These are phyloP conservation scores for Rana temporaria DNA, from an alignment of 2,113 vertebrate species.

Conservation along the genomic window DNA sequence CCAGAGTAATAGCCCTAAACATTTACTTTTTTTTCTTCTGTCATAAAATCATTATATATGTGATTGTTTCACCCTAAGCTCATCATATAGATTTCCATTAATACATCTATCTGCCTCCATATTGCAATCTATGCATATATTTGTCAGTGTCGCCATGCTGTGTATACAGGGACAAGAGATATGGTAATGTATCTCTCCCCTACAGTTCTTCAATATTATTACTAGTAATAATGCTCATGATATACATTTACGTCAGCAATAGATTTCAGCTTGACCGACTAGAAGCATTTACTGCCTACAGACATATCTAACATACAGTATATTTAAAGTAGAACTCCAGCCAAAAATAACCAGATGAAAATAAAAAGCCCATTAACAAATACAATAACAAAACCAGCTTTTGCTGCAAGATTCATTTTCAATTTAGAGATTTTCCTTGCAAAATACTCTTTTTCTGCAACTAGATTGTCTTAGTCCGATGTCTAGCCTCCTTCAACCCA, in stretches of 20 bases:
- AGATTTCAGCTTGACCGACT: not conserved
- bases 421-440: too few relatives aligned
- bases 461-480: too few relatives aligned
- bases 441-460: too few relatives aligned
- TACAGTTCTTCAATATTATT: conserved; percentile 17
- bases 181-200: conserved; percentile 31
- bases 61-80: conserved; percentile 22
- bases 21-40: conserved; percentile 13
- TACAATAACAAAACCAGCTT: too few relatives aligned
- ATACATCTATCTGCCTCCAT: conserved; percentile 23
- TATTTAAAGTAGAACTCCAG: not conserved
- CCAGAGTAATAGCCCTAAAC: not conserved
- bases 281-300: not conserved
- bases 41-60: conserved; percentile 27
- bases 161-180: not conserved
- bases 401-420: too few relatives aligned
- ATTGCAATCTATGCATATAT: conserved; percentile 29
- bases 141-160: conserved; percentile 31
- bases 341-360: too few relatives aligned
- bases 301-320: not conserved
- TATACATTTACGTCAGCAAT: conserved; percentile 17
- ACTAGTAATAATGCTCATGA: conserved; percentile 8
- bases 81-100: conserved; percentile 37
- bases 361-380: too few relatives aligned
- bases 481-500: too few relatives aligned